Evolutionary conservation across 2,888 invertebrate species (phyloP).

Genomic region (Mayetiola destructor): DNA sequence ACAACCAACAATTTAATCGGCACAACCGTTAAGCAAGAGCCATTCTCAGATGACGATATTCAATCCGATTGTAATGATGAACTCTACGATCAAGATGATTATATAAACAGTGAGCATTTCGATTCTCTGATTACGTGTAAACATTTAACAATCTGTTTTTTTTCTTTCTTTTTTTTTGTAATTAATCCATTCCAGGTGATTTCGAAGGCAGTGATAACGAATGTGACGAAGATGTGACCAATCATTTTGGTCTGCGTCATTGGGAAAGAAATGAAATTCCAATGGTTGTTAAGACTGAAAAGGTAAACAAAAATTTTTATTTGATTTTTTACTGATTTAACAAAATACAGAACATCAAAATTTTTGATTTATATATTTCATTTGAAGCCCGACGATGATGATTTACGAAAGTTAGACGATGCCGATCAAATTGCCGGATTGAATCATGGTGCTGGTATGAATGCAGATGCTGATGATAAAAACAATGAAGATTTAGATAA

Average conservation of each 20-base stretch:
- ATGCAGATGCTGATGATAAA: not conserved
- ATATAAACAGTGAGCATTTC: not conserved
- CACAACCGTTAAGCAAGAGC: constrained; percentile 3
- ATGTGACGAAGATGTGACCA: not conserved
- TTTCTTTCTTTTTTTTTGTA: not conserved
- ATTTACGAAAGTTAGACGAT: not conserved
- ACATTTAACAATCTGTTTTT: not conserved
- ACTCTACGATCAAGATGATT: not conserved
- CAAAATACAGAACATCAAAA: not conserved
- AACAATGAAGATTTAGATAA: not conserved
- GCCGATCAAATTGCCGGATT: too few relatives aligned
- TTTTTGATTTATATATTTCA: not conserved
- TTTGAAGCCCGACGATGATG: not conserved
- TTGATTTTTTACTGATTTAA: not conserved
- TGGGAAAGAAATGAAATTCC: not conserved
- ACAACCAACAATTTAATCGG: not conserved
- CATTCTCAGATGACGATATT: not conserved
- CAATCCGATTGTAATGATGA: constrained; percentile 1
- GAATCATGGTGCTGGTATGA: too few relatives aligned
- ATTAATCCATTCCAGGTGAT: not conserved
- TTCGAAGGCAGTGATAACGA: constrained; percentile 9
- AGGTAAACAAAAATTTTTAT: not conserved
- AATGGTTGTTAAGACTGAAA: not conserved
- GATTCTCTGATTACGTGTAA: not conserved
- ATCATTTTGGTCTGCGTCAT: not conserved